Conservation (phyloP, 1,140 invertebrate species). For the Meloidogyne hapla region DNA sequence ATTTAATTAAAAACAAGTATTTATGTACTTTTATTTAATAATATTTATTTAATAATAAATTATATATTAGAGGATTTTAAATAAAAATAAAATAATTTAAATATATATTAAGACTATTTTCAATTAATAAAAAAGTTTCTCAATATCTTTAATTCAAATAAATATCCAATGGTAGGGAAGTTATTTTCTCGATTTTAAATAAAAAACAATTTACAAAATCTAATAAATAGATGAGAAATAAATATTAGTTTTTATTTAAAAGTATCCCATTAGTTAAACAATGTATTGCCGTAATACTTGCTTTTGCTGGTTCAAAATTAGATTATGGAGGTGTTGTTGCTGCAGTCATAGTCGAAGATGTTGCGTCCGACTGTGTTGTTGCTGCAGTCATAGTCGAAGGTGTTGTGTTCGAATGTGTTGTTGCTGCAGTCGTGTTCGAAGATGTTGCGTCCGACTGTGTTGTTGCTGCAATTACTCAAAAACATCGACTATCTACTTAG, state of each 20-base stretch:
- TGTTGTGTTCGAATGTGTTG: too few species aligned
- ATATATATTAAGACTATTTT: not conserved
- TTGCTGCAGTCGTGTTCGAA: too few species aligned
- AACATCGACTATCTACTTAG: too few species aligned
- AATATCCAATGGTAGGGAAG: too few species aligned
- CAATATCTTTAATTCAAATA: too few species aligned
- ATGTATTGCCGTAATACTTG: slow-evolving; percentile 71
- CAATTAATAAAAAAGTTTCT: not conserved
- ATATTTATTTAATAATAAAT: not conserved
- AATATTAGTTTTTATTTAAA: slow-evolving; percentile 6
- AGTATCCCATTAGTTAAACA: slow-evolving; percentile 63
- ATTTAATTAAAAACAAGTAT: not conserved
- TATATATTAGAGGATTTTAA: not conserved
- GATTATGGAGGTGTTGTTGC: slow-evolving; percentile 71
- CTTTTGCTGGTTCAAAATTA: slow-evolving; percentile 72
- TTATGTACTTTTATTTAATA: not conserved
- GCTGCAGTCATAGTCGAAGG: too few species aligned
- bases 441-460: too few species aligned
- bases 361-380: too few species aligned
- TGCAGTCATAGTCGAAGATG: too few species aligned
- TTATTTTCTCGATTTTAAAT: not conserved
- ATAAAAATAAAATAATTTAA: not conserved
- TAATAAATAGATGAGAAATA: too few species aligned
- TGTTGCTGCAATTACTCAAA: too few species aligned
- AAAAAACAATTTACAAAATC: too few species aligned